phyloP scores from a whole-genome alignment of 1,140 invertebrate genomes.

The Ectropis grisescens region DNA sequence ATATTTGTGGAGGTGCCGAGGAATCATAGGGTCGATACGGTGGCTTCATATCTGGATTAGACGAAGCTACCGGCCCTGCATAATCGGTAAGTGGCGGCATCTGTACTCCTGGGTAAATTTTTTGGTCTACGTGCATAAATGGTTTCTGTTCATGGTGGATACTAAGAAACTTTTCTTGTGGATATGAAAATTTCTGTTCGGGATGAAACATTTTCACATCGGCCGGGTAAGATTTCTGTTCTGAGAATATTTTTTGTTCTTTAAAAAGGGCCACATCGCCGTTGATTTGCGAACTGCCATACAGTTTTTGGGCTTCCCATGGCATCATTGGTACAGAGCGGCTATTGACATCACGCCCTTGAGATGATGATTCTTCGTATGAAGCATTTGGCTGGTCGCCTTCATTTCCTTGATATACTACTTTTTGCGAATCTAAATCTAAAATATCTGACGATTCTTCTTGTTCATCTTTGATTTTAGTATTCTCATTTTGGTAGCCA shows the following conservation, averaged over 20 bases:
- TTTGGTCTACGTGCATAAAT: slow-evolving; percentile 67
- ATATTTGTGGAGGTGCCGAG: slow-evolving; percentile 69
- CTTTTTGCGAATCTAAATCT: slow-evolving; percentile 90
- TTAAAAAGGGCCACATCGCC: slow-evolving; percentile 63
- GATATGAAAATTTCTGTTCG: slow-evolving; percentile 57
- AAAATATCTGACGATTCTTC: slow-evolving; percentile 85
- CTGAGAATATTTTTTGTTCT: slow-evolving; percentile 64
- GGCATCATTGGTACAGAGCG: slow-evolving; percentile 76
- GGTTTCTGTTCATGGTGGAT: slow-evolving; percentile 64
- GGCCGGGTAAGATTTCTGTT: slow-evolving; percentile 57
- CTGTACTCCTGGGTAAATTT: slow-evolving; percentile 67
- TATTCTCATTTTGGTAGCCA: slow-evolving; percentile 40
- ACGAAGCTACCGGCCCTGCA: slow-evolving; percentile 41
- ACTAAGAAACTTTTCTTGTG: slow-evolving; percentile 60
- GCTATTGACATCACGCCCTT: slow-evolving; percentile 64
- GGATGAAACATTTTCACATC: slow-evolving; percentile 65
- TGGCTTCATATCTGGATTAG: slow-evolving; percentile 65
- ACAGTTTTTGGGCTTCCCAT: slow-evolving; percentile 68
- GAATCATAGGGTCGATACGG: slow-evolving; percentile 71
- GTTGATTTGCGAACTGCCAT: slow-evolving; percentile 57
- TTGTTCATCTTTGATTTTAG: slow-evolving; percentile 73
- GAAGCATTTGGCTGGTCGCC: slow-evolving; percentile 42
- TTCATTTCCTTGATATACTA: slow-evolving; percentile 75
- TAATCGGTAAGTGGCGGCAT: slow-evolving; percentile 61
- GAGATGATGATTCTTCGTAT: slow-evolving; percentile 70